A percentile compares a stretch with the other conserved stretches of the same genome.
These are phyloP conservation scores for Eristalis arbustorum DNA, from an alignment of 2,888 invertebrate species.

Conservation along the genomic window DNA sequence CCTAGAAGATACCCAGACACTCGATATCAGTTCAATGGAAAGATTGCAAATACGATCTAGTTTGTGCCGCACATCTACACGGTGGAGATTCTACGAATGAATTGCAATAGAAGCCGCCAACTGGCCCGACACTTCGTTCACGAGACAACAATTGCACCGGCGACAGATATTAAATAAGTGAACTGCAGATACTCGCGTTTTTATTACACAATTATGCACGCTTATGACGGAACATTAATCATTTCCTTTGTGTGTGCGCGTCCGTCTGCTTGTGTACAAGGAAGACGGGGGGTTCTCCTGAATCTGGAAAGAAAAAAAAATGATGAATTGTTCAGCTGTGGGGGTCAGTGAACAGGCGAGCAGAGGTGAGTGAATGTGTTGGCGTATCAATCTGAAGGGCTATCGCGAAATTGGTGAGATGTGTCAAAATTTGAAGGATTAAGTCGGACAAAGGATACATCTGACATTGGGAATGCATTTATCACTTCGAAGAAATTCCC, in stretches of 20 bases:
- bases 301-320: not conserved
- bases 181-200: not conserved
- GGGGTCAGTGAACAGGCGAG: not conserved
- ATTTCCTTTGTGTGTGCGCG: conserved; percentile 19
- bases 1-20: not conserved
- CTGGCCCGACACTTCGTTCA: not conserved
- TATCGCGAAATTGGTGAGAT: not conserved
- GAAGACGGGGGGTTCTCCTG: not conserved
- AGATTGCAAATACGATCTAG: not conserved
- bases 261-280: not conserved
- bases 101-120: not conserved
- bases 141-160: not conserved
- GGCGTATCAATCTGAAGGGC: not conserved
- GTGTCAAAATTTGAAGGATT: not conserved
- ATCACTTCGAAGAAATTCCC: not conserved
- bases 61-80: conserved; percentile 5
- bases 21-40: not conserved
- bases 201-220: conserved; percentile 1
- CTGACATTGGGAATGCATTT: not conserved
- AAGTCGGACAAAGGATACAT: not conserved
- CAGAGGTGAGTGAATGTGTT: not conserved
- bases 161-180: conserved; percentile 6
- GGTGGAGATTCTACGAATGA: conserved; percentile 11
- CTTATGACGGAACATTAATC: conserved; percentile 11
- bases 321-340: not conserved